Base-by-base conservation (phyloP, 2,797 vertebrate genomes). In the Argentina silus region DNA sequence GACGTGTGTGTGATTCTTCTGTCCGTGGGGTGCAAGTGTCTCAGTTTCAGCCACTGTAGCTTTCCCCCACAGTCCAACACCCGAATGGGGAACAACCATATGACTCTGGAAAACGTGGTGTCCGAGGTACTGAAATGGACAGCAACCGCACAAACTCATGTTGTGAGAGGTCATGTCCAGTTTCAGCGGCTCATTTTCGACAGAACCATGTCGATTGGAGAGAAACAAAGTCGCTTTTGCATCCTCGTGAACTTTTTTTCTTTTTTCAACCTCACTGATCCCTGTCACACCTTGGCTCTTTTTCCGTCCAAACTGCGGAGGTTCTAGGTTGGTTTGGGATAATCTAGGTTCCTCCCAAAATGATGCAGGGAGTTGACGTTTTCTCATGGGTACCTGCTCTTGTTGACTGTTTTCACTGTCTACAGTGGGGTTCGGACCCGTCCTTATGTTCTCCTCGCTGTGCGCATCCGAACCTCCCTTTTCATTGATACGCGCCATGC, bases 281-380 rank as follows among this genome's bases (percentile, higher is more conserved):
- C 89, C 84, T 11, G 86, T 69, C 1, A 78, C 74, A 50, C 36
- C 77, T 7, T 1, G 76, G 78, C 14, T 90, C 77, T 67, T 93
- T 86, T 75, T 95, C 87, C 4, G 69, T 70, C 83, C 90, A 12
- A 47, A 79, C 0, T 63, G 93, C 64, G 85, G 81, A 87, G 72
- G 77, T 62, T 89, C 7, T 65, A 78, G 78, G 56, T 74, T 86
- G 67, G 81, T 90, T 70, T 92, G 92, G 45, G 90, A 78, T 0
- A 96, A 87, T 80, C 95, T 93, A 0, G 98, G 98, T 86, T 99
- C 98, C 89, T 98, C 95, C 98, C 98, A 99, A 82, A 99, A 99
- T 2, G 97, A 99, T 3, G 98, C 97, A 0, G 98, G 98, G 21
- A 99, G 94, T 82, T 99, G 98, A 66, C 98, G 94, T 79, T 98